Evolutionary conservation across 2,113 vertebrate genomes (phyloP).

Genomic region (Chaetorhynchus papuensis): DNA sequence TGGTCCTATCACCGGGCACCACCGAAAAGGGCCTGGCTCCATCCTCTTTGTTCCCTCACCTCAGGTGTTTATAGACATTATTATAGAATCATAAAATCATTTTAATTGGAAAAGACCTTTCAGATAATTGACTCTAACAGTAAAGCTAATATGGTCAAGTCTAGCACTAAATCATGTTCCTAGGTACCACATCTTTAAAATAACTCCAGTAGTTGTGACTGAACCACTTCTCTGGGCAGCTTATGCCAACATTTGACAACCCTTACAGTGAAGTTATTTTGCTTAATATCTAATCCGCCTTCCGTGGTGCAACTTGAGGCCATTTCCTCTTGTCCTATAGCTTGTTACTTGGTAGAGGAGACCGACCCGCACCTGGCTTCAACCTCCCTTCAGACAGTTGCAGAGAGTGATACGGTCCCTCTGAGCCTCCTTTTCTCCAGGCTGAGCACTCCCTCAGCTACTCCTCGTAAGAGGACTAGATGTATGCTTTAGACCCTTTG

Average conservation of each 20-base stretch:
- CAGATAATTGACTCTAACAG: background rate
- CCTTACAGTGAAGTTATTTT: background rate
- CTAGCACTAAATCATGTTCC: background rate
- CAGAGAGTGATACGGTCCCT: accelerated
- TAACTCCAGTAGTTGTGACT: background rate
- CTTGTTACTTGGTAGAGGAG: background rate
- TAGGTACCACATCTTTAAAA: background rate
- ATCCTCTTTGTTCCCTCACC: background rate
- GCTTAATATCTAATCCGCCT: background rate
- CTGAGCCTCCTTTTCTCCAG: background rate
- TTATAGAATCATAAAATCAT: background rate
- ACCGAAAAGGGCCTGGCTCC: background rate
- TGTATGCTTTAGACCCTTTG: background rate
- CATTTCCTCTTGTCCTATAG: background rate
- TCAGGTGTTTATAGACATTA: background rate
- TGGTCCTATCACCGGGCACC: background rate
- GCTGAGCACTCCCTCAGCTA: background rate
- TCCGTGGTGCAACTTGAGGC: background rate
- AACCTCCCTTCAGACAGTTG: too few species aligned
- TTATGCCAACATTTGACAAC: background rate
- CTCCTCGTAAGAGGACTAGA: background rate
- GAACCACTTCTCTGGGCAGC: background rate
- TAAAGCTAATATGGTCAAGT: background rate
- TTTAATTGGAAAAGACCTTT: background rate
- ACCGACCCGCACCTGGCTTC: too few species aligned